Conservation (phyloP, 2,113 vertebrate species). For the Rhinolophus ferrumequinum region DNA sequence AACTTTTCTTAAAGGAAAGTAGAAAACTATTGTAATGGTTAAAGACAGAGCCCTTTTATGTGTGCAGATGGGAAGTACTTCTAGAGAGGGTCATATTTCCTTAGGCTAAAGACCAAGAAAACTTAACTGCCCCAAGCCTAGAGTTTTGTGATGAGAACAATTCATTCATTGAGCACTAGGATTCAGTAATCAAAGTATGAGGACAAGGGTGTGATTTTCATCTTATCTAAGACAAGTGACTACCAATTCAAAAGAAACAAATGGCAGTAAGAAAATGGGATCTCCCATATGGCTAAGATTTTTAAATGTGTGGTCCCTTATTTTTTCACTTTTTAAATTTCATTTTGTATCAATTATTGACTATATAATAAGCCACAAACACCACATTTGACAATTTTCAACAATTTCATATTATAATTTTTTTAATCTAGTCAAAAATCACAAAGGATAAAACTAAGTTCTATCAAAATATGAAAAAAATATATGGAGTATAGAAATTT, state of each 20-base stretch:
- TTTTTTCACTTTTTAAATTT: background rate
- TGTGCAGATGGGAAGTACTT: slow-evolving; percentile 57
- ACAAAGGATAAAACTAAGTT: background rate
- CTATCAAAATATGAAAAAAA: background rate
- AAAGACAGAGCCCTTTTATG: slow-evolving; percentile 72
- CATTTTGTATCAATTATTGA: background rate
- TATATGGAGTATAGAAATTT: background rate
- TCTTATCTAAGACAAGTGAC: slow-evolving; percentile 56
- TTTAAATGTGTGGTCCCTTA: background rate
- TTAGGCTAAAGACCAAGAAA: slow-evolving; percentile 69
- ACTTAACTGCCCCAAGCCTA: slow-evolving; percentile 59
- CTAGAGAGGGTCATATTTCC: slow-evolving; percentile 71
- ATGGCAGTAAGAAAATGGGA: slow-evolving; percentile 2
- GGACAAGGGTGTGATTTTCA: slow-evolving; percentile 68
- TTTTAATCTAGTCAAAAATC: slow-evolving; percentile 4
- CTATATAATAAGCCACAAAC: background rate
- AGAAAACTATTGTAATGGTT: slow-evolving; percentile 63
- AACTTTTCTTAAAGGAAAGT: slow-evolving; percentile 67
- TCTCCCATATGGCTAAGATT: background rate
- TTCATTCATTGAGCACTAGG: slow-evolving; percentile 68
- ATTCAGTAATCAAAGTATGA: slow-evolving; percentile 68
- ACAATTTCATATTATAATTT: background rate
- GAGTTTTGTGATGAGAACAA: slow-evolving; percentile 64
- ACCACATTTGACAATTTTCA: background rate
- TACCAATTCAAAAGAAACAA: slow-evolving; percentile 59